These are phyloP conservation scores for Oreochromis grahami DNA, from an alignment of 2,797 vertebrate species.

Conservation along the genomic window DNA sequence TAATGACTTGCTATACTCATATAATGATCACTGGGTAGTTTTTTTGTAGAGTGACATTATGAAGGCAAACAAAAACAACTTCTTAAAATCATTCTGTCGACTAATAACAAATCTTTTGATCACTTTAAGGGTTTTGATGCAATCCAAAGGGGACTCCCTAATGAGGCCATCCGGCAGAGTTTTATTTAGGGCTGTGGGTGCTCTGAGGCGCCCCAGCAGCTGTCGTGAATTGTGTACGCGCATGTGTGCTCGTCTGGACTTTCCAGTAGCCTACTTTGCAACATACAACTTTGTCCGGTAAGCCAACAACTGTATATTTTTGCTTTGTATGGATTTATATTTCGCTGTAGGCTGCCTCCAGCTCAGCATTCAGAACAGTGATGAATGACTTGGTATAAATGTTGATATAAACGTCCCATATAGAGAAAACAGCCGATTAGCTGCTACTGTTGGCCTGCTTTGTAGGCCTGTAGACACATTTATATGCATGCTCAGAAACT, in stretches of 20 bases:
- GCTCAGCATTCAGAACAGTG: background rate
- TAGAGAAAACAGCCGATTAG: background rate
- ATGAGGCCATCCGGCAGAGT: conserved; percentile 4
- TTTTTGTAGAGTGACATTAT: conserved; percentile 8
- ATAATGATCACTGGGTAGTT: background rate
- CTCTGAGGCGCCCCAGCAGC: conserved; percentile 49
- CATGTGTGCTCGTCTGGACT: conserved; percentile 1
- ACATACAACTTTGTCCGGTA: conserved; percentile 39
- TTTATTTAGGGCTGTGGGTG: conserved; percentile 41
- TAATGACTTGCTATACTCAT: background rate
- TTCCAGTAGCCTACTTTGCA: conserved; percentile 11
- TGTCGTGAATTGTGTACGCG: conserved; percentile 28
- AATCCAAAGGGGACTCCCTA: background rate
- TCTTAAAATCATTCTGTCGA: background rate
- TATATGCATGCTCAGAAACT: background rate
- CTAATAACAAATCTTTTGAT: background rate
- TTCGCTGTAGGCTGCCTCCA: background rate
- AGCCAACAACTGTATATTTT: conserved; percentile 24
- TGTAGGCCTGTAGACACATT: background rate
- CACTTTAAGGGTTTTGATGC: background rate
- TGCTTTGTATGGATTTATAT: background rate
- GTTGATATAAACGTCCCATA: background rate
- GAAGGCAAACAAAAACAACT: background rate
- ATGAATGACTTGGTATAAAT: background rate
- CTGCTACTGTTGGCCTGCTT: background rate